A percentile compares a stretch with the other conserved stretches of the same genome.
Evolutionary conservation across 2,797 vertebrate species (phyloP).

Genomic region (Esox lucius): DNA sequence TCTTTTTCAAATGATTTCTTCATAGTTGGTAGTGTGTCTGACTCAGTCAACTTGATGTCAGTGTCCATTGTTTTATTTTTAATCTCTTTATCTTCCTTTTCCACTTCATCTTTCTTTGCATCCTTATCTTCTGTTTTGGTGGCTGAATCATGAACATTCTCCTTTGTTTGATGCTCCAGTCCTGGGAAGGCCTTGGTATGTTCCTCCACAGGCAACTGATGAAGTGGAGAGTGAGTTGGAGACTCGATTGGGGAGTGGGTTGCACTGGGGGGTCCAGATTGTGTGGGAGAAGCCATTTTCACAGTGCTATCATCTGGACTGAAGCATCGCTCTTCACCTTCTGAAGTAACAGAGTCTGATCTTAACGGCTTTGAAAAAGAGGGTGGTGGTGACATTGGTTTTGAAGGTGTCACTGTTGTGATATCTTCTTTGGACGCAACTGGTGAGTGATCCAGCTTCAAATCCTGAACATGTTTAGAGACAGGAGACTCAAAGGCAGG

Average conservation of each 20-base stretch:
- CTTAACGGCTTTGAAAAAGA: constrained; percentile 54
- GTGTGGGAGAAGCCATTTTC: constrained; percentile 93
- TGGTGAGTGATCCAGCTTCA: constrained; percentile 56
- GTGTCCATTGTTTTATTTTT: constrained; percentile 26
- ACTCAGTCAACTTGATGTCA: constrained; percentile 36
- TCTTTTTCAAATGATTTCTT: constrained; percentile 52
- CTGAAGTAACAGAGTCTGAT: constrained; percentile 77
- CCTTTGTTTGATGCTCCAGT: constrained; percentile 49
- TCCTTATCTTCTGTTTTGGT: constrained; percentile 35
- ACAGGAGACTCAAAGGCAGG: constrained; percentile 43
- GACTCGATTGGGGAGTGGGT: constrained; percentile 84
- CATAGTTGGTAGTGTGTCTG: constrained; percentile 30
- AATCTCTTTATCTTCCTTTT: constrained; percentile 39
- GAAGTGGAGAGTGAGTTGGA: constrained; percentile 87
- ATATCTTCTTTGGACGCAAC: constrained; percentile 53
- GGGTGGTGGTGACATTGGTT: constrained; percentile 38
- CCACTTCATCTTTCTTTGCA: constrained; percentile 43
- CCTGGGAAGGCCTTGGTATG: constrained; percentile 72
- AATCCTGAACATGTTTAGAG: constrained; percentile 40
- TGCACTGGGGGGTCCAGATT: constrained; percentile 89
- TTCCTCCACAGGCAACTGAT: constrained; percentile 88
- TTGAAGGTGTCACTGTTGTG: constrained; percentile 55
- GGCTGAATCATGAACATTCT: constrained; percentile 22
- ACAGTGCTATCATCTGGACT: constrained; percentile 96
- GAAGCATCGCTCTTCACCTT: constrained; percentile 89